Evolutionary conservation across 2,888 invertebrate species (phyloP).

Genomic region (Aspidiotus rigidus): DNA sequence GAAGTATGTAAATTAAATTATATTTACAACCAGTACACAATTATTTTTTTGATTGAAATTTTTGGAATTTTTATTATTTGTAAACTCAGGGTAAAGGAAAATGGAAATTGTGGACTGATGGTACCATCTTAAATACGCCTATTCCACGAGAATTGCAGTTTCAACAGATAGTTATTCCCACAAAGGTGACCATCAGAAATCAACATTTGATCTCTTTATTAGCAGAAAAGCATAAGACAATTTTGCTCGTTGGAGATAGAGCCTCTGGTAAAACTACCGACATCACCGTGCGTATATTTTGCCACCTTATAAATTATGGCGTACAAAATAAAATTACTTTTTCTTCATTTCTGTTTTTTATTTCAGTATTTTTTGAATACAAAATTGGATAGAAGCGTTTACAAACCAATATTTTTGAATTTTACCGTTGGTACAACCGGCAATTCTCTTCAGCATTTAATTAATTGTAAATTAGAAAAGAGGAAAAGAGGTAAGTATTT

Average conservation of each 20-base stretch:
- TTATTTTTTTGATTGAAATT: not conserved
- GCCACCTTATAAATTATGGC: not conserved
- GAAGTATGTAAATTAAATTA: slow-evolving; percentile 52
- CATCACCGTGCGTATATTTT: slow-evolving; percentile 53
- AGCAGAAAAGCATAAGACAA: slow-evolving; percentile 68
- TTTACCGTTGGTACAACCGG: slow-evolving; percentile 92
- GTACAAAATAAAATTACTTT: not conserved
- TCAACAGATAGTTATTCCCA: slow-evolving; percentile 90
- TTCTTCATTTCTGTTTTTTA: not conserved
- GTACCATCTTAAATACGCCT: slow-evolving; percentile 61
- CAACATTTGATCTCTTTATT: slow-evolving; percentile 68
- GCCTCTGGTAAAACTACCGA: slow-evolving; percentile 93
- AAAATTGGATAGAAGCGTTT: slow-evolving; percentile 65
- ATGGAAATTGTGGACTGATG: slow-evolving; percentile 88
- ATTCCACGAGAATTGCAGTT: slow-evolving; percentile 83
- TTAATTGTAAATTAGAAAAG: slow-evolving; percentile 88
- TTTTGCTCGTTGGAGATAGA: slow-evolving; percentile 85
- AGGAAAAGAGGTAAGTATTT: slow-evolving; percentile 62
- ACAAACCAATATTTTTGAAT: slow-evolving; percentile 76
- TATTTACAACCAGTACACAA: not conserved
- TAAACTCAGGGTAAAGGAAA: slow-evolving; percentile 65
- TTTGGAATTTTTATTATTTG: not conserved
- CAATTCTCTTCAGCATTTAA: slow-evolving; percentile 87
- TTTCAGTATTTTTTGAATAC: slow-evolving; percentile 66
- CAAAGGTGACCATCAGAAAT: slow-evolving; percentile 79